Evolutionary conservation across 2,113 vertebrate genomes (phyloP), one percentile per base, ranked within the genome.

Genomic region (Rhagologus leucostigma): DNA sequence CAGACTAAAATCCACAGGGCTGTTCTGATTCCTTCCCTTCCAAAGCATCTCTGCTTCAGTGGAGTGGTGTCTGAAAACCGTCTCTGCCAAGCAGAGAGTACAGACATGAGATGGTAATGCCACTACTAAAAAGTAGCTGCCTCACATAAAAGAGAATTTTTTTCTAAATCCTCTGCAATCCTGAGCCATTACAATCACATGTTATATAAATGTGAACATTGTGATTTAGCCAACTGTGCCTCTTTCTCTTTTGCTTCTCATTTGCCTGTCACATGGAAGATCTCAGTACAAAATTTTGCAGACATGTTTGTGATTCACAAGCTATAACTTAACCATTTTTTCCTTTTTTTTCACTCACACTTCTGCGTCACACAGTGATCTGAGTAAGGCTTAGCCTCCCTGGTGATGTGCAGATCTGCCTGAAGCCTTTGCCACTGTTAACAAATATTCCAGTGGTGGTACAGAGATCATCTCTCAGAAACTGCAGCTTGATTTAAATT

Each of bases 401-500:
- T 78, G 67, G 15, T 63, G 62, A 55, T 82, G 49, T 42, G 55
- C 74, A 84, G 77, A 78, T 50, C 50, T 0, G 3, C 76, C 83
- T 65, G 68, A 87, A 96, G 76, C 46, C 30, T n/a, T 68, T 69
- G 52, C 55, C 30, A 39, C 76, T 9, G 3, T 73, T 89, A 94
- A 95, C 70, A 85, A 52, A 95, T 76, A 83, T 76, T 93, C 39
- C 64, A 62, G 73, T 75, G 71, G 65, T 22, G n/a, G 32, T 62
- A 78, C 33, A 86, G 52, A 91, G 55, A 87, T 84, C 71, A 65
- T 55, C 46, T 70, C 77, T 79, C 65, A 67, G 84, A 95, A 95
- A 76, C 42, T 55, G 73, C 90, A 91, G 90, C 79, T 91, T 96
- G 82, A 94, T 96, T 97, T 96, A 95, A 95, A 97, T 96, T 95